Evolutionary conservation across 1,140 invertebrate species (phyloP), one percentile per base, ranked within the genome.

Genomic region (Listronotus oregonensis): DNA sequence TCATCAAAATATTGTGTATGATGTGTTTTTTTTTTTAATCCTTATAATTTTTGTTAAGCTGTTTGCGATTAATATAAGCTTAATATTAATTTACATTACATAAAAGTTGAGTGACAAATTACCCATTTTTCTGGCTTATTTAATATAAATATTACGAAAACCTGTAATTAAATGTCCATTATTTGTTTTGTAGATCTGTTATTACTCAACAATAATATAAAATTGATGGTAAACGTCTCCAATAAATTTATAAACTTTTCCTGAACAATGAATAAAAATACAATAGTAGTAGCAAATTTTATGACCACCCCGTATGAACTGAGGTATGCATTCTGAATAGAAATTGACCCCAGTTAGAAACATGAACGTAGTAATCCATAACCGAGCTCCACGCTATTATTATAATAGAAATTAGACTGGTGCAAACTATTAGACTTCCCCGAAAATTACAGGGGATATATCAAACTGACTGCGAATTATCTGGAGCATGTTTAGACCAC

Each of bases 371-470:
- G 39, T 50, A 39, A 64, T 64, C 52, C 56, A 64, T 56, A 51
- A 55, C 47, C 32, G n/a, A 50, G 32, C 39, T 52, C 31, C 51
- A 17, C 31, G 51, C 61, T 64, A 56, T 64, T 64, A 64, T 64
- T 64, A 46, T 64, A 64, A 64, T 64, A 56, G 61, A 64, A 64
- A 64, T 64, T 64, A 64, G 51, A 56, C 54, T 31, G 52, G 42
- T 55, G 61, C 40, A 47, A 64, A 56, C 52, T 64, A 49, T 44
- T 55, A 56, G 37, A 47, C 37, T 46, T 46, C 17, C 61, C 27
- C 31, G 60, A 64, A 64, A 64, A 64, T 64, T 64, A 64, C 51
- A 56, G 61, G 54, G 61, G 39, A 64, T 64, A 64, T 64, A 64
- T 64, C 61, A 64, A 47, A 64, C 11, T 47, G 46, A 11, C 21